Evolutionary conservation across 2,797 vertebrate species (phyloP).

Genomic region (Malacoraja senta): DNA sequence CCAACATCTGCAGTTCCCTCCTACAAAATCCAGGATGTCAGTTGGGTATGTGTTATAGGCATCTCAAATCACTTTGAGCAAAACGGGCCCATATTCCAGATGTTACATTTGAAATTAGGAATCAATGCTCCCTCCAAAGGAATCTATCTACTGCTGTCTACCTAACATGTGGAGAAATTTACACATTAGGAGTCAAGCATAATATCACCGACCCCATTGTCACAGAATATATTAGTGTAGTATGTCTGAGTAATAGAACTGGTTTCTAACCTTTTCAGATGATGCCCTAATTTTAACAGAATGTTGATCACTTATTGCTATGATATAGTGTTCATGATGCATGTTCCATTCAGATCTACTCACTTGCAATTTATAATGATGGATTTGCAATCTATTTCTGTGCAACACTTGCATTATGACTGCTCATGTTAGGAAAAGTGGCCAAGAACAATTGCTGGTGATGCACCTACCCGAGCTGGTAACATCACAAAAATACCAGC

Average conservation of each 20-base stretch:
- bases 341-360: neutral
- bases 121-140: too few relatives aligned
- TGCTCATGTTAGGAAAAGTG: neutral
- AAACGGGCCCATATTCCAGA: too few relatives aligned
- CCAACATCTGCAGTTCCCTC: too few relatives aligned
- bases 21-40: too few relatives aligned
- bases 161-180: neutral
- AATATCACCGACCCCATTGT: neutral
- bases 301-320: neutral
- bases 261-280: neutral
- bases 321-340: neutral
- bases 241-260: neutral
- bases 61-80: too few relatives aligned
- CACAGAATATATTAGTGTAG: neutral
- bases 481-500: neutral
- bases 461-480: neutral
- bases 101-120: too few relatives aligned
- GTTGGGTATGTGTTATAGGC: too few relatives aligned
- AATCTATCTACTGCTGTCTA: too few relatives aligned
- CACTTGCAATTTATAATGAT: neutral
- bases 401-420: neutral
- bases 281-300: neutral
- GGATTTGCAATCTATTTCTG: neutral
- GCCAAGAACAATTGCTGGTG: neutral
- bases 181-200: neutral